These are phyloP conservation scores for Stigmatopora argus DNA, from an alignment of 2,113 vertebrate species.

Conservation along the genomic window DNA sequence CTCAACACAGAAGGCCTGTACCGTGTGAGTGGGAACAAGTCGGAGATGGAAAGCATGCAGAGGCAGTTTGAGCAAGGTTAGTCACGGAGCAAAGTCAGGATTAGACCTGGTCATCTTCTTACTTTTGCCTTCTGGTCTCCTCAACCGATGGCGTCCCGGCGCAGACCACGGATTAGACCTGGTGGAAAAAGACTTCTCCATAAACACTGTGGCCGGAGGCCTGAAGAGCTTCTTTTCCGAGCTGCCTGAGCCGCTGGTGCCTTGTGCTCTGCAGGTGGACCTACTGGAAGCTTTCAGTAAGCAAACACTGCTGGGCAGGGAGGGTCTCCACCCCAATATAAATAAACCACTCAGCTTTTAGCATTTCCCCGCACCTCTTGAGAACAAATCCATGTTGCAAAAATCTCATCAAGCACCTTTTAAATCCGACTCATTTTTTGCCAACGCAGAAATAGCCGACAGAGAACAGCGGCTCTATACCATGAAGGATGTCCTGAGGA, in stretches of 20 bases:
- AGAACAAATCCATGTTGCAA: conserved; percentile 9
- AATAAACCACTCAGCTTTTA: conserved; percentile 46
- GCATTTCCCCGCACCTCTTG: conserved; percentile 9
- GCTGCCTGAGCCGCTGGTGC: conserved; percentile 88
- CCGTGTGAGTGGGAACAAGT: conserved; percentile 92
- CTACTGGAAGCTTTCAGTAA: conserved; percentile 86
- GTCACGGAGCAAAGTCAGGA: conserved; percentile 41
- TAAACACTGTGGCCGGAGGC: conserved; percentile 90
- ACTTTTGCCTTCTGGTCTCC: conserved; percentile 6
- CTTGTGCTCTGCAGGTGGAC: conserved; percentile 85
- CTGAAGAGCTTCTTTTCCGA: conserved; percentile 97
- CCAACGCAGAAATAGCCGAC: conserved; percentile 82
- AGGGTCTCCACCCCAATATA: conserved; percentile 44
- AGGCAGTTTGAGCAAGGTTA: conserved; percentile 96
- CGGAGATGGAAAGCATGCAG: conserved; percentile 94
- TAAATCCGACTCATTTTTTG: conserved; percentile 11
- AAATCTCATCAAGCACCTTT: neutral
- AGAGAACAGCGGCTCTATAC: conserved; percentile 86
- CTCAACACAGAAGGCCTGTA: conserved; percentile 92
- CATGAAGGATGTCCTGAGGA: conserved; percentile 87
- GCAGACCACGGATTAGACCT: conserved; percentile 87
- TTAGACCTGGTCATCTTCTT: conserved; percentile 15
- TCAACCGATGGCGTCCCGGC: conserved; percentile 16
- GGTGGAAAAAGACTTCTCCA: conserved; percentile 91
- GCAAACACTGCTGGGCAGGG: conserved; percentile 61